Evolutionary conservation across 2,113 vertebrate species (phyloP).

Genomic region (Scortum barcoo): DNA sequence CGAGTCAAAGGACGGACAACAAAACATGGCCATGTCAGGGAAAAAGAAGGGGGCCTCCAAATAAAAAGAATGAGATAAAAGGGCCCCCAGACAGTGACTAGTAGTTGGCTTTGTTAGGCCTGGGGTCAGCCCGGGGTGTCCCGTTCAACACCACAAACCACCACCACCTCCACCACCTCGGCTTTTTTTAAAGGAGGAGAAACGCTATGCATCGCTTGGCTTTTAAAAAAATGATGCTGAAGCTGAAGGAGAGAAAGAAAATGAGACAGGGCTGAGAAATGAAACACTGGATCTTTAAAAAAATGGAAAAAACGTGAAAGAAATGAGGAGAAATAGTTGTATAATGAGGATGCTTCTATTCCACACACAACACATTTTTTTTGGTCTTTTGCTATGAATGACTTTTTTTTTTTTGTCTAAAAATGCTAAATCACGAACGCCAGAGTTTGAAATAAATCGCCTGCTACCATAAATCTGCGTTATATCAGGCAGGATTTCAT

Average conservation of each 20-base stretch:
- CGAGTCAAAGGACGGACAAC: constrained; percentile 75
- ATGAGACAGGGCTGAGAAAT: constrained; percentile 65
- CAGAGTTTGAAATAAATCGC: constrained; percentile 7
- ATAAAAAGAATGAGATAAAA: constrained; percentile 77
- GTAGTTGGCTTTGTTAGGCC: constrained; percentile 80
- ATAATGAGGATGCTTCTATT: background rate
- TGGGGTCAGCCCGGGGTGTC: constrained; percentile 78
- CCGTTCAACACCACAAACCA: constrained; percentile 59
- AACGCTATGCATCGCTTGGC: constrained; percentile 16
- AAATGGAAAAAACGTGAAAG: constrained; percentile 42
- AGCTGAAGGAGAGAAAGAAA: constrained; percentile 18
- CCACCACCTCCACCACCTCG: too few relatives aligned
- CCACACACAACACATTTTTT: background rate
- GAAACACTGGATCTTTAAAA: constrained; percentile 24
- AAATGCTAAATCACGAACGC: constrained; percentile 17
- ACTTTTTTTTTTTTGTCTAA: background rate
- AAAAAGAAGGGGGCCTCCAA: constrained; percentile 47
- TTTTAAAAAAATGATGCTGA: constrained; percentile 71
- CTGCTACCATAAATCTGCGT: constrained; percentile 24
- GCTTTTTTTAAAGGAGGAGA: constrained; percentile 26
- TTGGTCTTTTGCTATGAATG: background rate
- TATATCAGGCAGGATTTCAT: constrained; percentile 28
- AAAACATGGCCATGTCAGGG: constrained; percentile 70
- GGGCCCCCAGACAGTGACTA: constrained; percentile 82
- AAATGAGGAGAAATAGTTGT: constrained; percentile 26